Evolutionary conservation across 2,797 vertebrate species (phyloP), one percentile per base, ranked within the genome.

Genomic region (Lateolabrax maculatus): DNA sequence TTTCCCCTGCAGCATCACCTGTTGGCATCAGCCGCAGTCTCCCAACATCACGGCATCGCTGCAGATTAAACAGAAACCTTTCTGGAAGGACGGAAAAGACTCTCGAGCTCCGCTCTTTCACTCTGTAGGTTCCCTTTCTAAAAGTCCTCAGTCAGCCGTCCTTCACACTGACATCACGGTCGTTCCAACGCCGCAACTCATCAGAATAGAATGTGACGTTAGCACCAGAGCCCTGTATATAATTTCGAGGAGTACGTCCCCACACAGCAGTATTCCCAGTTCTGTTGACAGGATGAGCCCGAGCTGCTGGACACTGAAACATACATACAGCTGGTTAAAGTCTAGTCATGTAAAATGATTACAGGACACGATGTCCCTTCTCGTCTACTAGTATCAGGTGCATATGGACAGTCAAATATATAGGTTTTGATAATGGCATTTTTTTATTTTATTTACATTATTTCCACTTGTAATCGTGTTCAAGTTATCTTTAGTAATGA

Each of bases 31-130:
- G 15, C 58, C 18, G 15, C 36, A 12, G n/a, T 15, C 56, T 58
- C 13, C 29, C 16, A 51, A 49, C 46, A 11, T 63, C 57, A 10
- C 41, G 0, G 6, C 25, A 37, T 7, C 19, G 1, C 49, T 41
- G 27, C 43, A 34, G 57, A 37, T 39, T 31, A 15, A 64, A 57
- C 25, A 68, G 27, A 69, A 37, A 27, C 23, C 1, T 29, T 31
- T 51, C 18, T 58, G 56, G 27, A 65, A 56, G 44, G 37, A 71
- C 62, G 9, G 29, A 34, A 71, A 61, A 72, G 70, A 85, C 80
- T 57, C 49, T 29, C 0, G 18, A 49, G 31, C 52, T 73, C 58
- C 9, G 39, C 3, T 25, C 18, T 27, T 65, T 37, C 18, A 39
- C 44, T 72, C 31, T 2, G 31, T 63, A 23, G 29, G 23, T 77